Percentiles rank a stretch among this genome's conserved stretches.
Evolutionary conservation across 2,888 invertebrate species (phyloP).

Genomic region (Galerucella pusilla): DNA sequence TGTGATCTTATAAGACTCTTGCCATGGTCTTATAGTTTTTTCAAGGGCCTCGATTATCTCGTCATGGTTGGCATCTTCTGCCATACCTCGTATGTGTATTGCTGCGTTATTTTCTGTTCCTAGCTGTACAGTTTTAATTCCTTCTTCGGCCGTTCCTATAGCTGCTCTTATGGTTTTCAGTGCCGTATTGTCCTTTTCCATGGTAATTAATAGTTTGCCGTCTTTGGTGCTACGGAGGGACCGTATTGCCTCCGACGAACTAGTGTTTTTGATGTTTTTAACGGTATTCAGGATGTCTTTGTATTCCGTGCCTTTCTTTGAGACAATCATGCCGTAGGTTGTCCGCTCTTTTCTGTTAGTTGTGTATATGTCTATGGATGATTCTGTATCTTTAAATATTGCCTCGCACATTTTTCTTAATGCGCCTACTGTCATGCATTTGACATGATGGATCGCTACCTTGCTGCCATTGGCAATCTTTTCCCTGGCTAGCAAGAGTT

Average conservation of each 20-base stretch:
- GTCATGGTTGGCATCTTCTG: background rate
- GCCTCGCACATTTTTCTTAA: background rate
- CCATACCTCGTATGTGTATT: slow-evolving; percentile 12
- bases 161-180: slow-evolving; percentile 3
- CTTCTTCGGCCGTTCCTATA: background rate
- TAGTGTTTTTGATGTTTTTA: background rate
- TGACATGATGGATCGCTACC: too few relatives aligned
- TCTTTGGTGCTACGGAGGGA: slow-evolving; percentile 15
- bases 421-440: too few relatives aligned
- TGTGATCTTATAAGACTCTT: background rate
- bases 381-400: background rate
- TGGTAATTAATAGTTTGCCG: slow-evolving; percentile 20
- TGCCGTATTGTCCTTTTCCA: slow-evolving; percentile 14
- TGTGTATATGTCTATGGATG: background rate
- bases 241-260: background rate
- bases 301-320: background rate
- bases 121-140: background rate
- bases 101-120: background rate
- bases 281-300: background rate
- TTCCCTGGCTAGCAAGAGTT: too few relatives aligned
- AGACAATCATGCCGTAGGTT: background rate
- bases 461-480: too few relatives aligned
- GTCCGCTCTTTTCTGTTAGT: background rate
- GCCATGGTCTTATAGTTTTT: too few relatives aligned
- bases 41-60: background rate